These are phyloP conservation scores for Cisticola juncidis DNA, from an alignment of 2,113 vertebrate species.

Conservation along the genomic window DNA sequence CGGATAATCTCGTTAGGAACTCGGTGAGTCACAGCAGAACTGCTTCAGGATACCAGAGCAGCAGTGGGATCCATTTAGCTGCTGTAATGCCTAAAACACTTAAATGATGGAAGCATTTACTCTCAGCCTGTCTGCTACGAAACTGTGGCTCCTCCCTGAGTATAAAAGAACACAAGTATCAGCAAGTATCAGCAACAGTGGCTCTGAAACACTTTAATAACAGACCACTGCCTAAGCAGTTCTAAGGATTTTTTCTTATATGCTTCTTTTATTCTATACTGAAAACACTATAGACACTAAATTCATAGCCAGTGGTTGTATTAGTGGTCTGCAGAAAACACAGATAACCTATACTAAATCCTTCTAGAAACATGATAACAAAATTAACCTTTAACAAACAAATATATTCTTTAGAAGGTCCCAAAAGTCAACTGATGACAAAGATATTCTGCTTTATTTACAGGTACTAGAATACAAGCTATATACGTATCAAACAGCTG, in stretches of 20 bases:
- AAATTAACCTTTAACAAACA: not conserved
- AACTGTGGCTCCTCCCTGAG: not conserved
- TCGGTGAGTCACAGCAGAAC: conserved; percentile 15
- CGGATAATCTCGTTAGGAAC: not conserved
- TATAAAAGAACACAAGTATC: not conserved
- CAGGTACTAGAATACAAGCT: not conserved
- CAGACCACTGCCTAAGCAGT: not conserved
- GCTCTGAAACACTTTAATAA: not conserved
- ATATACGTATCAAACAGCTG: not conserved
- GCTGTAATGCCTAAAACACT: not conserved
- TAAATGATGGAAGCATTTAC: not conserved
- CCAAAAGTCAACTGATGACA: not conserved
- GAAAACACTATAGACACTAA: not conserved
- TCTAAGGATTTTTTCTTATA: not conserved
- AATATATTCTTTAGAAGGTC: not conserved
- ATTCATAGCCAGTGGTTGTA: not conserved
- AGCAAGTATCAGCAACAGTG: not conserved
- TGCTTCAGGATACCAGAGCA: not conserved
- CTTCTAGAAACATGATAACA: not conserved
- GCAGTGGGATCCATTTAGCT: not conserved
- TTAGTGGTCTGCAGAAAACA: not conserved
- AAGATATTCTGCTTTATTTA: not conserved
- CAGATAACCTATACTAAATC: not conserved
- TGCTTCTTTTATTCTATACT: not conserved
- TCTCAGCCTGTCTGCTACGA: not conserved